A percentile compares a stretch with the other conserved stretches of the same genome.
Evolutionary conservation across 2,797 vertebrate species (phyloP).

Genomic region (Varecia variegata): DNA sequence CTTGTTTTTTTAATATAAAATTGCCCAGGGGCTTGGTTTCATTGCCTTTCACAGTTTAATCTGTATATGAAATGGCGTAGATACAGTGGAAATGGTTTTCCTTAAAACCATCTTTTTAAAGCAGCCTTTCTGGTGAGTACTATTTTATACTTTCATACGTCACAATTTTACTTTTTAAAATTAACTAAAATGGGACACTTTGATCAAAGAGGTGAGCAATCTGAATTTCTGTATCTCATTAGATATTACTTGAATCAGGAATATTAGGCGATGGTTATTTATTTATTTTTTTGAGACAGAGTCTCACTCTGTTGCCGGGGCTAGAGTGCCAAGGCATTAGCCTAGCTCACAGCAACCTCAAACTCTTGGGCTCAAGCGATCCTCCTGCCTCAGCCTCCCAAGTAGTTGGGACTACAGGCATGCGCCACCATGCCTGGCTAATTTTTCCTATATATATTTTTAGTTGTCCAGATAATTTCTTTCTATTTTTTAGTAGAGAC

Average conservation of each 20-base stretch:
- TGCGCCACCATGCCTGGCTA: too few species aligned
- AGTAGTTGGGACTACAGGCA: too few species aligned
- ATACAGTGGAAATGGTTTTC: slow-evolving; percentile 72
- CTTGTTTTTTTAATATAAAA: slow-evolving; percentile 36
- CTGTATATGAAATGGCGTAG: slow-evolving; percentile 71
- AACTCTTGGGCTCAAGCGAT: too few species aligned
- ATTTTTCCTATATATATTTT: too few species aligned
- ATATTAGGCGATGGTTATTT: slow-evolving; percentile 5
- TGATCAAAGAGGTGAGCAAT: background rate
- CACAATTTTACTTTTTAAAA: slow-evolving; percentile 10
- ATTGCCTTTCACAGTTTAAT: slow-evolving; percentile 75
- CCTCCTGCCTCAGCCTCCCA: too few species aligned
- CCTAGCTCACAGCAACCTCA: too few species aligned
- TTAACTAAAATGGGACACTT: background rate
- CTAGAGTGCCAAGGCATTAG: too few species aligned
- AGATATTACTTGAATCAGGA: background rate
- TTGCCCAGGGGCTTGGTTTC: slow-evolving; percentile 57
- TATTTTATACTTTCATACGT: slow-evolving; percentile 50
- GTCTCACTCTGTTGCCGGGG: too few species aligned
- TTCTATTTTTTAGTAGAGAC: too few species aligned
- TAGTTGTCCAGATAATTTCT: too few species aligned
- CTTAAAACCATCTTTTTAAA: slow-evolving; percentile 75
- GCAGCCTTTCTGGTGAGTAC: slow-evolving; percentile 77
- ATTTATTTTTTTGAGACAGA: too few species aligned
- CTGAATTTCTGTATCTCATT: background rate